Evolutionary conservation across 1,140 invertebrate species (phyloP), one percentile per base, ranked within the genome.

Genomic region (Heliconius congener): DNA sequence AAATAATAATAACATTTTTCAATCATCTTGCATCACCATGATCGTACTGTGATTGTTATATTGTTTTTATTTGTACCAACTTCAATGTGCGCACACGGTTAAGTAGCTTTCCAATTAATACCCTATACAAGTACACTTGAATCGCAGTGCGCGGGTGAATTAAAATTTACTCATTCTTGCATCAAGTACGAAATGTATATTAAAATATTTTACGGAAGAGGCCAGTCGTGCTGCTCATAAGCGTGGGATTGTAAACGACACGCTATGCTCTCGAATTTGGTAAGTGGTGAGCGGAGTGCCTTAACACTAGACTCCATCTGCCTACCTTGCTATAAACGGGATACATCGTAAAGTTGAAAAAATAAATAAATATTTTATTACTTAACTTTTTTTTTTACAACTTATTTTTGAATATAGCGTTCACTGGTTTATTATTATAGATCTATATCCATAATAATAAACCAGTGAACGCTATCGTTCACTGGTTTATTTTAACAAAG

Each of bases 11-110:
- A 66, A 30, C 13, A 30, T 66, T 30, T 66, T 4, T 66, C 57
- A 60, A 60, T 60, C 19, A 8, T 60, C 23, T 66, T 13, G 11
- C 13, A 30, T 5, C 13, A 66, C 13, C 23, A 66, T 30, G 19
- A n/a, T 6, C 16, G 55, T 57, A 23, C 55, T 66, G 60, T 66
- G 27, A 66, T 66, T 66, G 3, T 30, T 66, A 13, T 66, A 30
- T 66, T 66, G 60, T 66, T 66, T 30, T 66, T 30, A 57, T 66
- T 30, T 66, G 27, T 27, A 66, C 27, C 60, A 66, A 66, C 30
- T 13, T 16, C 13, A 30, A 66, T 66, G 11, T 16, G 30, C 60
- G 60, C 9, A 1, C 27, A 30, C 27, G 1, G 60, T 66, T 16
- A 66, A 66, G 23, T 66, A 23, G 60, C 23, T 66, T 66, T 66